A percentile compares a stretch with the other conserved stretches of the same genome.
Evolutionary conservation across 2,888 invertebrate genomes (phyloP).

Genomic region (Conomelus anceps): DNA sequence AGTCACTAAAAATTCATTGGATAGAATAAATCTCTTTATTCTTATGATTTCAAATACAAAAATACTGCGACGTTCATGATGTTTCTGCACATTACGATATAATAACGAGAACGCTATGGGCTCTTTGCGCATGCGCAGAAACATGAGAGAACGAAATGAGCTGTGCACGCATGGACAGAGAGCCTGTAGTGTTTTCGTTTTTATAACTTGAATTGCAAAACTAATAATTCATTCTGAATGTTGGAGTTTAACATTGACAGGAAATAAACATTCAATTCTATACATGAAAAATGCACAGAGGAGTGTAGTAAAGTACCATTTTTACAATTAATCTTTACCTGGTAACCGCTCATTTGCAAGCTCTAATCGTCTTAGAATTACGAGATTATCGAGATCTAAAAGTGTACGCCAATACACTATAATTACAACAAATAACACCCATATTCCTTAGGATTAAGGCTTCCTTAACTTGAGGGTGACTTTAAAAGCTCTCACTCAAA

Average conservation of each 20-base stretch:
- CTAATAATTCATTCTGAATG: background rate
- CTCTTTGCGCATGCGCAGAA: background rate
- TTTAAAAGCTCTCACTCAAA: too few species aligned
- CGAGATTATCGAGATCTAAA: too few species aligned
- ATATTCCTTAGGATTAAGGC: too few species aligned
- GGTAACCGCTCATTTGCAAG: too few species aligned
- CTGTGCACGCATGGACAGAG: background rate
- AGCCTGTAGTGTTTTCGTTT: background rate
- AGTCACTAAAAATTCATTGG: background rate
- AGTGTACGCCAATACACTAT: too few species aligned
- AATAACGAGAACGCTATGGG: background rate
- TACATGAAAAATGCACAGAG: background rate
- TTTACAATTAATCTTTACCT: too few species aligned
- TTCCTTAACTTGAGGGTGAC: too few species aligned
- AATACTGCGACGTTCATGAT: background rate
- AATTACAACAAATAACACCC: too few species aligned
- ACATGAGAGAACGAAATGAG: background rate
- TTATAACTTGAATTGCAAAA: background rate
- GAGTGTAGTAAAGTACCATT: background rate
- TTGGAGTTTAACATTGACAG: background rate
- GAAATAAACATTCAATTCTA: background rate
- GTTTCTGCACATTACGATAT: background rate
- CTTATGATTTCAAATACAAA: background rate
- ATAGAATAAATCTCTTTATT: background rate
- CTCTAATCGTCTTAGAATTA: too few species aligned